Percentiles rank a stretch among this genome's conserved stretches.
These are phyloP conservation scores for Batillaria attramentaria DNA, from an alignment of 1,140 invertebrate genomes.

Conservation along the genomic window DNA sequence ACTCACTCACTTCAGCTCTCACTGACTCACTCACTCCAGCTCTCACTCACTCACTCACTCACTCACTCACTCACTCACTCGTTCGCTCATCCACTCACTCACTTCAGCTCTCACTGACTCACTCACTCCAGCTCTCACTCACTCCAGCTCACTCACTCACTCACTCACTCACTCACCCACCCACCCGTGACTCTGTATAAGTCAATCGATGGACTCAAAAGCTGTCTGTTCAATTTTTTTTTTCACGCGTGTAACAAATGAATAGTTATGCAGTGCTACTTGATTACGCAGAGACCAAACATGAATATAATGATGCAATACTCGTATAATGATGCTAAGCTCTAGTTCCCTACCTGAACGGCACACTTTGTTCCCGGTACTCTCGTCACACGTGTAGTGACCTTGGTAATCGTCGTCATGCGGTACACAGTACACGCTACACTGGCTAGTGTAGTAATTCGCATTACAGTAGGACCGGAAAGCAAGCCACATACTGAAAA, in stretches of 20 bases:
- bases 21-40: no score
- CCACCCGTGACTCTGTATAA: not conserved
- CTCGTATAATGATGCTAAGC: not conserved
- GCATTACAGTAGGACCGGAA: conserved; percentile 31
- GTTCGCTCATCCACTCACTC: no score
- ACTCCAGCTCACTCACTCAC: no score
- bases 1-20: no score
- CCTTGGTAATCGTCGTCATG: conserved; percentile 8
- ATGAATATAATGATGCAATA: not conserved
- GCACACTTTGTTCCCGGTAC: conserved; percentile 32
- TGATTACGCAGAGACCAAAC: not conserved
- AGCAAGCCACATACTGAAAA: conserved; percentile 25
- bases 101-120: no score
- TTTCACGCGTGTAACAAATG: no score
- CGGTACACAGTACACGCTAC: conserved; percentile 32
- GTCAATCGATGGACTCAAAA: not conserved
- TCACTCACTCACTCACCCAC: not conserved
- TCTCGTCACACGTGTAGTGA: conserved; percentile 30
- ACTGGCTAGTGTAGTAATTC: conserved; percentile 23
- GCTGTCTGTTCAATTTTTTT: not conserved
- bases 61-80: no score
- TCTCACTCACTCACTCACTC: no score
- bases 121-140: no score
- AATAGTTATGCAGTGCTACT: no score
- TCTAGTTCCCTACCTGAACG: conserved; percentile 13